These are phyloP conservation scores for Heliocidaris tuberculata DNA, from an alignment of 35 echinoderm and acorn worm species.

Conservation along the genomic window DNA sequence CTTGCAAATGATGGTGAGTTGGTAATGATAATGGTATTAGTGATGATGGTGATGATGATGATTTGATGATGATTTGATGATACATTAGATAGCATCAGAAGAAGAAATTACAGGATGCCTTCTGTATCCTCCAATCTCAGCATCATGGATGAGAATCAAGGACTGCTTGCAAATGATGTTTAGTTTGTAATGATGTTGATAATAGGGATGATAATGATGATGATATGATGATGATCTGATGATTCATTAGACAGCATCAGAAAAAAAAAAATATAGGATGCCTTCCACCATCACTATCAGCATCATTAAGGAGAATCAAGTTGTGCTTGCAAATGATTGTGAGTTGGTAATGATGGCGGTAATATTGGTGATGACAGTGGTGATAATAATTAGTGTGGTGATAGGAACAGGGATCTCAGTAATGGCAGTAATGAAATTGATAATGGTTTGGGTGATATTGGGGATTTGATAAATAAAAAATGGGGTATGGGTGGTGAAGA, in stretches of 20 bases:
- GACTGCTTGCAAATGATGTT: neutral
- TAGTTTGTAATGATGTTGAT: no score
- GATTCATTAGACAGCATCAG: slow-evolving; percentile 20
- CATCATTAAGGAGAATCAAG: slow-evolving; percentile 51
- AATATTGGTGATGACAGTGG: neutral
- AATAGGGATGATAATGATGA: neutral
- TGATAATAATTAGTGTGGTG: neutral
- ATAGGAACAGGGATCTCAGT: neutral
- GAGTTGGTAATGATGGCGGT: neutral
- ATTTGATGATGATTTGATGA: no score
- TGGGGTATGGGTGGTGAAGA: neutral
- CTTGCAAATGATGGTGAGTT: slow-evolving; percentile 42
- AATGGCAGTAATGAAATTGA: neutral
- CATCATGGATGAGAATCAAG: no score
- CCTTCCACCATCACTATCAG: slow-evolving; percentile 54
- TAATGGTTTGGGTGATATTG: neutral
- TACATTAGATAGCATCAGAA: no score
- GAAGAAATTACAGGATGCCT: no score
- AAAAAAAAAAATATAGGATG: slow-evolving; percentile 74
- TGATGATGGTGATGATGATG: slow-evolving; percentile 30
- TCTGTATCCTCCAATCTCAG: no score
- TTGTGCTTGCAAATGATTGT: slow-evolving; percentile 39
- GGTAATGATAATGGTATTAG: neutral
- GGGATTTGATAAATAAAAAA: neutral
- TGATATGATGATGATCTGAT: neutral